Percentiles rank a stretch among this genome's conserved stretches.
Conservation (phyloP, 2,113 vertebrate species). For the Oncorhynchus tshawytscha region DNA sequence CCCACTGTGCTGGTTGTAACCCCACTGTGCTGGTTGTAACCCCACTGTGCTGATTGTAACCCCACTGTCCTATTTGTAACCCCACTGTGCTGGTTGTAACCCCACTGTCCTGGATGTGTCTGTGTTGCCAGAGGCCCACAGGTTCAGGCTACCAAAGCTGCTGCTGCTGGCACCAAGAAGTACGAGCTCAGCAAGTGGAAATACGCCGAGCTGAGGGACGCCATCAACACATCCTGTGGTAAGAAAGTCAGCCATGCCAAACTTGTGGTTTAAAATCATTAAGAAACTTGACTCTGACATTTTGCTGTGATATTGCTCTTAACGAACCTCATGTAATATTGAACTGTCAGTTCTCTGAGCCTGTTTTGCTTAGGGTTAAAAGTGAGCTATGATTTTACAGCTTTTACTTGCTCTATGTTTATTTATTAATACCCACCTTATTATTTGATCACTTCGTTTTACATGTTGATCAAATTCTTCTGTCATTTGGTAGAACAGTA, state of each 20-base stretch:
- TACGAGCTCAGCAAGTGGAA: slow-evolving; percentile 98
- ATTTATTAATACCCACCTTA: no score
- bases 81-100: slow-evolving; percentile 17
- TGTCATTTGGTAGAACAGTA: no score
- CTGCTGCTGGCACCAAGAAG: slow-evolving; percentile 84
- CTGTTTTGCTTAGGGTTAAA: neutral
- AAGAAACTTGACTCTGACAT: neutral
- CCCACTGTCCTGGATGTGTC: neutral
- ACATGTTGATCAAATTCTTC: no score
- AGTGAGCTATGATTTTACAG: no score
- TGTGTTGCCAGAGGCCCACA: slow-evolving; percentile 78
- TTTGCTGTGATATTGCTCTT: neutral
- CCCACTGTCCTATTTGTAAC: no score
- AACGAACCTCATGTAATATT: neutral
- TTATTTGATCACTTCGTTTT: no score
- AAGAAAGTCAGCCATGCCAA: slow-evolving; percentile 31
- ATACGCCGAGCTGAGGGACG: slow-evolving; percentile 93
- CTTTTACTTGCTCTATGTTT: no score
- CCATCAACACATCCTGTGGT: slow-evolving; percentile 99
- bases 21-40: no score
- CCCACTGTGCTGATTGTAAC: no score
- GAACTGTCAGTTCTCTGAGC: neutral
- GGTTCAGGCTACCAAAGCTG: slow-evolving; percentile 88
- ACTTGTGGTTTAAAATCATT: neutral
- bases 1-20: no score